Evolutionary conservation across 2,113 vertebrate genomes (phyloP).

Genomic region (Pogonocichla stellata): DNA sequence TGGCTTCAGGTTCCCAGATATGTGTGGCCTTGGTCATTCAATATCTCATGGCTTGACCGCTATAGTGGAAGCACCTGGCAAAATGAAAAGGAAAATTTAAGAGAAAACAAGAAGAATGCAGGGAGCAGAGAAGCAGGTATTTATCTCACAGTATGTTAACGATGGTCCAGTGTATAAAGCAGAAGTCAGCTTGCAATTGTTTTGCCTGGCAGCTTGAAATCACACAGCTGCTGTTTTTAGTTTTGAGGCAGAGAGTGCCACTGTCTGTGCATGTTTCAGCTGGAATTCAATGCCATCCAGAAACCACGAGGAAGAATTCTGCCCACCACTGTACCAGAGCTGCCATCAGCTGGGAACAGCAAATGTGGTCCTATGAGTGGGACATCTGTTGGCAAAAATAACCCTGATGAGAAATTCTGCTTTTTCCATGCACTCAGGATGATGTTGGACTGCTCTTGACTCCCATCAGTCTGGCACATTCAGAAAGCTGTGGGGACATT

Average conservation of each 20-base stretch:
- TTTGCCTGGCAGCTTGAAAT: neutral
- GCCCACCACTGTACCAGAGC: neutral
- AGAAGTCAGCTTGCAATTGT: neutral
- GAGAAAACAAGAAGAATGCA: neutral
- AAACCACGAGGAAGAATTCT: neutral
- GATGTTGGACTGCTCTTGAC: neutral
- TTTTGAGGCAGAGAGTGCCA: neutral
- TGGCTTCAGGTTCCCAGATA: neutral
- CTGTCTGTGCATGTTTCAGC: neutral
- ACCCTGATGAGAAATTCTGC: neutral
- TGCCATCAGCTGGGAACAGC: neutral
- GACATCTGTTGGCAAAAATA: neutral
- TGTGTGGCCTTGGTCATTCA: neutral
- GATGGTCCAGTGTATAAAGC: neutral
- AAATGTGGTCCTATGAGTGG: neutral
- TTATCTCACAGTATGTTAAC: neutral
- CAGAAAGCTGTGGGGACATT: neutral
- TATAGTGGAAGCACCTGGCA: neutral
- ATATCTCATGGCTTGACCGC: neutral
- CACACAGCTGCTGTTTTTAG: neutral
- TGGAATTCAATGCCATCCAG: neutral
- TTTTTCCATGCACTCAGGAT: neutral
- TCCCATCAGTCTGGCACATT: neutral
- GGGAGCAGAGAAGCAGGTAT: slow-evolving; percentile 76
- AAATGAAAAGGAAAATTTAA: neutral